Percentiles rank a stretch among this genome's conserved stretches.
These are phyloP conservation scores for Gonioctena quinquepunctata DNA, from an alignment of 1,140 invertebrate genomes.

Conservation along the genomic window DNA sequence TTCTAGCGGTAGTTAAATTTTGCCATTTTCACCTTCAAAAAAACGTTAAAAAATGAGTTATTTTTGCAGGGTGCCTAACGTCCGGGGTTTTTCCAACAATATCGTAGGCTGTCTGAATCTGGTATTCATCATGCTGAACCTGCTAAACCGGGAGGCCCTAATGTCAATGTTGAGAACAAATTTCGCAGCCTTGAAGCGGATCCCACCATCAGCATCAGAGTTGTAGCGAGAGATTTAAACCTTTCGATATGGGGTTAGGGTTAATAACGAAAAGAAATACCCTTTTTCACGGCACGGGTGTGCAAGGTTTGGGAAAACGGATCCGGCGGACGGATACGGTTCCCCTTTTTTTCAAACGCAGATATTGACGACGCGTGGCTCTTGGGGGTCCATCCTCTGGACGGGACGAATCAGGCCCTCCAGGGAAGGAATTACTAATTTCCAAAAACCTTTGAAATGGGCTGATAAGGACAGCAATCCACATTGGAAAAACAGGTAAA, in stretches of 20 bases:
- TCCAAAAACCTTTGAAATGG: neutral
- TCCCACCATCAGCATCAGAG: neutral
- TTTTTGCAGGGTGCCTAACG: too few species aligned
- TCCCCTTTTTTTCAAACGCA: neutral
- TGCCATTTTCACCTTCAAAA: too few species aligned
- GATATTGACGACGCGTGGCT: too few species aligned
- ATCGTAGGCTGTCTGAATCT: too few species aligned
- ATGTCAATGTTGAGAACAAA: too few species aligned
- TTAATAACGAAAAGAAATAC: slow-evolving; percentile 1
- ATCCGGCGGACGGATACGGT: slow-evolving; percentile 9
- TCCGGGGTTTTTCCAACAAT: too few species aligned
- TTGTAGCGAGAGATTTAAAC: slow-evolving; percentile 4
- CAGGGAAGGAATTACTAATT: slow-evolving; percentile 4
- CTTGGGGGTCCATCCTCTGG: neutral
- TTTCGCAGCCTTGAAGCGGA: too few species aligned
- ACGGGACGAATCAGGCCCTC: neutral
- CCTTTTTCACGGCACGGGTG: slow-evolving; percentile 10
- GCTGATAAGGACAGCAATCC: slow-evolving; percentile 13
- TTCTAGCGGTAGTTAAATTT: too few species aligned
- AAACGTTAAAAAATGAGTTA: too few species aligned
- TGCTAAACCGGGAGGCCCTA: too few species aligned
- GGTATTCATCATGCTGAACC: too few species aligned
- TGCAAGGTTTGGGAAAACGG: slow-evolving; percentile 9
- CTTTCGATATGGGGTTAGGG: neutral
- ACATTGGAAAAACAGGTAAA: slow-evolving; percentile 15